Percentiles rank a stretch among this genome's conserved stretches.
These are phyloP conservation scores for Herpetotheres cachinnans DNA, from an alignment of 2,113 vertebrate species.

Conservation along the genomic window DNA sequence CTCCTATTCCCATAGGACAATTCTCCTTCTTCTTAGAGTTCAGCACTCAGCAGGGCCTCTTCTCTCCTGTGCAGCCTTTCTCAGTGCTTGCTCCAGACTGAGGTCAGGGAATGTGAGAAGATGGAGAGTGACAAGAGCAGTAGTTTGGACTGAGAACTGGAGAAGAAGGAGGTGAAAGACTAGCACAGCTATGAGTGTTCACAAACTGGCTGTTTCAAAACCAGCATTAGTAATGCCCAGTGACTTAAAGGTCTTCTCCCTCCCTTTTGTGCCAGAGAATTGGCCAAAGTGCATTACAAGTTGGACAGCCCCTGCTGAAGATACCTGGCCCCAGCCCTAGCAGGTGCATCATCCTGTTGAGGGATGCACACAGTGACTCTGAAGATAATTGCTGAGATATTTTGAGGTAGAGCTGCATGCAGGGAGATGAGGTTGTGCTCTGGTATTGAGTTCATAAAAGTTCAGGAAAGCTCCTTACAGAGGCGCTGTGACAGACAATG, in stretches of 20 bases:
- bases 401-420: background rate
- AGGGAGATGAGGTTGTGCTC: background rate
- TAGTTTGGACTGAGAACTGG: background rate
- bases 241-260: background rate
- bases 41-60: background rate
- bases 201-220: background rate
- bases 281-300: background rate
- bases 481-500: background rate
- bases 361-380: background rate
- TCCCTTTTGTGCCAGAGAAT: background rate
- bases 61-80: background rate
- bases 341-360: background rate
- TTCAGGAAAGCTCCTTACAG: background rate
- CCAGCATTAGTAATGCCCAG: background rate
- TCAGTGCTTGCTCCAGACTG: background rate
- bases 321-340: background rate
- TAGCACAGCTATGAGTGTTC: background rate
- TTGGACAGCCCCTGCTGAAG: background rate
- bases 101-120: background rate
- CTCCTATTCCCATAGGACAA: background rate
- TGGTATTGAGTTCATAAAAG: background rate
- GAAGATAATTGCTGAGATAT: background rate
- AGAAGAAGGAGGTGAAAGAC: background rate
- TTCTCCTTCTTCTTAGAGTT: background rate
- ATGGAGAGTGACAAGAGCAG: background rate